Base-by-base conservation (phyloP, 2,888 invertebrate species). In the Eupelmus urozonus region DNA sequence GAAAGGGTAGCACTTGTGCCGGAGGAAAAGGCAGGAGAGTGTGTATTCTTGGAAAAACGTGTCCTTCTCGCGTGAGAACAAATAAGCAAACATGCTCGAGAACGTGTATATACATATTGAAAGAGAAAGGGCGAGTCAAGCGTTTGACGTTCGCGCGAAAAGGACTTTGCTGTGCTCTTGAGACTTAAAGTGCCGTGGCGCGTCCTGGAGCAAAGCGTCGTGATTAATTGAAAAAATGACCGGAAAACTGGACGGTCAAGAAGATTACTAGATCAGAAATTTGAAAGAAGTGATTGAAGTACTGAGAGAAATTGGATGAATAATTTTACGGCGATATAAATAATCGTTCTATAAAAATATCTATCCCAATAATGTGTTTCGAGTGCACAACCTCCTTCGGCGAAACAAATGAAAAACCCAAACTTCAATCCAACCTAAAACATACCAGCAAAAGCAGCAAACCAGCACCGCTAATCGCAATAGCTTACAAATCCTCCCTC, bases 131-230 rank as follows among this genome's bases (percentile, higher is more conserved):
- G 49, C 1, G n/a, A 20, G 27, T 9, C 40, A 18, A 27, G 49
- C 40, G n/a, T 45, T 49, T 27, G 62, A 62, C 29, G 34, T 53
- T 72, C 51, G 40, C 62, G 53, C 71, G 62, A 42, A 57, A 57
- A 62, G 34, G 40, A 29, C 62, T 34, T 25, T 72, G 45, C 45
- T 25, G 45, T 18, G 1, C 25, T 18, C 29, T 42, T 11, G 20
- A 42, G 45, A 23, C 16, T 9, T 34, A 7, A 55, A 34, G 40
- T 11, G 18, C 25, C 29, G 40, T 9, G 9, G 34, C 34, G 34
- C 34, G 9, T 34, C 34, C 34, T 34, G 34, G n/a, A n/a, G n/a
- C n/a, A n/a, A n/a, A n/a, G n/a, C n/a, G n/a, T n/a, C n/a, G n/a
- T n/a, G n/a, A n/a, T n/a, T n/a, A n/a, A n/a, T n/a, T n/a, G n/a